phyloP scores from a whole-genome alignment of 2,888 invertebrate genomes.

The Leptopilina drosophilae region DNA sequence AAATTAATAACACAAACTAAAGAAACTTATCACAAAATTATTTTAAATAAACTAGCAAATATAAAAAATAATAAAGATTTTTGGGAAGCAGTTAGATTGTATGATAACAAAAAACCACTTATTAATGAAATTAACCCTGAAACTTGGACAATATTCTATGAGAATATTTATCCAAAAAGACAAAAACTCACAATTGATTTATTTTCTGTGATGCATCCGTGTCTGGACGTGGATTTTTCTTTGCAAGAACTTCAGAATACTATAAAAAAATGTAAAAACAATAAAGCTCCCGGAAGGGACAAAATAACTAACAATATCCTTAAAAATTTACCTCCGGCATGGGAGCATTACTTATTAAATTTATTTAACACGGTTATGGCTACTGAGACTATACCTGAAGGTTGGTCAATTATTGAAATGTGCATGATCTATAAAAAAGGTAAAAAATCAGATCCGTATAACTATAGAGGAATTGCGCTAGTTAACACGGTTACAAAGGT shows the following conservation, averaged over 20 bases:
- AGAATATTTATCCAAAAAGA: neutral
- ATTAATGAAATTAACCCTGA: neutral
- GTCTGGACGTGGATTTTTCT: neutral
- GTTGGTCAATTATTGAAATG: too few relatives aligned
- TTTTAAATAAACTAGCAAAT: neutral
- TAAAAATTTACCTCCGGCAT: too few relatives aligned
- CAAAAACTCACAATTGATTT: neutral
- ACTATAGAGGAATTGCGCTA: too few relatives aligned
- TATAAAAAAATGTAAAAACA: slow-evolving; percentile 31
- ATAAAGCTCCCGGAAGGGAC: slow-evolving; percentile 43
- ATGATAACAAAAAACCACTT: neutral
- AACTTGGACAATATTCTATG: neutral
- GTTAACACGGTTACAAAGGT: neutral
- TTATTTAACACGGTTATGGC: too few relatives aligned
- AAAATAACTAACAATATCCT: slow-evolving; percentile 23
- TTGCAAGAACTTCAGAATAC: neutral
- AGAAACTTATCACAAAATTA: neutral
- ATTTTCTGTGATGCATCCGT: neutral
- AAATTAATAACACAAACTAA: neutral
- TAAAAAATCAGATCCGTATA: too few relatives aligned
- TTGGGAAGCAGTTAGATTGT: neutral
- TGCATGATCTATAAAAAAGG: too few relatives aligned
- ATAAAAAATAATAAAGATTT: too few relatives aligned
- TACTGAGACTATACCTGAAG: too few relatives aligned
- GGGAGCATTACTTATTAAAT: too few relatives aligned